Percentiles rank a stretch among this genome's conserved stretches.
phyloP scores from a whole-genome alignment of 2,113 vertebrate genomes.

The Halichoeres trimaculatus region DNA sequence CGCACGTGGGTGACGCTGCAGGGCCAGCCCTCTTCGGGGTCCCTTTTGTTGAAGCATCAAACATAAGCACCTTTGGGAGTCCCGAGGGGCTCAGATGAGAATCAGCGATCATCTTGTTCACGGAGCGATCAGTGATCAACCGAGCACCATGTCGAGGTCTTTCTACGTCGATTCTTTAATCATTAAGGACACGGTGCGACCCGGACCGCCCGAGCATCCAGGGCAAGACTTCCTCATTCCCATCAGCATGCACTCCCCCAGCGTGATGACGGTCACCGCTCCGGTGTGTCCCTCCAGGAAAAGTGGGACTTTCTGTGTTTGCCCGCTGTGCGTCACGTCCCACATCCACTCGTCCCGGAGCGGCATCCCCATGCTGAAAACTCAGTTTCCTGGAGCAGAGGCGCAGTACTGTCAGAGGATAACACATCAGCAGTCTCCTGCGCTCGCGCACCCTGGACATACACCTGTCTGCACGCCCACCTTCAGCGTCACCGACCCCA shows the following conservation, averaged over 20 bases:
- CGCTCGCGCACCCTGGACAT: constrained; percentile 88
- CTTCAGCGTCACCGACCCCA: constrained; percentile 94
- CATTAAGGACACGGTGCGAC: constrained; percentile 93
- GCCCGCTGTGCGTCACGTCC: constrained; percentile 95
- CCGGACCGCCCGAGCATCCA: constrained; percentile 85
- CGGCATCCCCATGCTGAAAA: constrained; percentile 90
- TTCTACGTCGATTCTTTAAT: constrained; percentile 99
- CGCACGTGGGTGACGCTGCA: constrained; percentile 92
- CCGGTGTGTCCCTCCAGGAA: constrained; percentile 93
- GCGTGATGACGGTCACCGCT: constrained; percentile 90
- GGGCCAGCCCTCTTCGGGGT: constrained; percentile 96
- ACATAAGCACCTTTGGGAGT: constrained; percentile 94
- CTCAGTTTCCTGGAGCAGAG: constrained; percentile 88
- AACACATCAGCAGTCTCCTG: constrained; percentile 83
- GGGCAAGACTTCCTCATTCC: constrained; percentile 94
- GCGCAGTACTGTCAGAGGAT: constrained; percentile 89
- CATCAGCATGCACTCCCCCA: constrained; percentile 91
- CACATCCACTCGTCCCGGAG: constrained; percentile 91
- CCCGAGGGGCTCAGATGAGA: constrained; percentile 87
- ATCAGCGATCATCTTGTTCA: constrained; percentile 62
- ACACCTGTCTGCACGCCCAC: constrained; percentile 91
- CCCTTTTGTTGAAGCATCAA: constrained; percentile 95
- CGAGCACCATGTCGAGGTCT: constrained; percentile 92
- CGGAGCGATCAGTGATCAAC: constrained; percentile 45
- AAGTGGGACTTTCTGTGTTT: constrained; percentile 94